phyloP scores from a whole-genome alignment of 2,888 invertebrate species.

The Rhagonycha lutea region DNA sequence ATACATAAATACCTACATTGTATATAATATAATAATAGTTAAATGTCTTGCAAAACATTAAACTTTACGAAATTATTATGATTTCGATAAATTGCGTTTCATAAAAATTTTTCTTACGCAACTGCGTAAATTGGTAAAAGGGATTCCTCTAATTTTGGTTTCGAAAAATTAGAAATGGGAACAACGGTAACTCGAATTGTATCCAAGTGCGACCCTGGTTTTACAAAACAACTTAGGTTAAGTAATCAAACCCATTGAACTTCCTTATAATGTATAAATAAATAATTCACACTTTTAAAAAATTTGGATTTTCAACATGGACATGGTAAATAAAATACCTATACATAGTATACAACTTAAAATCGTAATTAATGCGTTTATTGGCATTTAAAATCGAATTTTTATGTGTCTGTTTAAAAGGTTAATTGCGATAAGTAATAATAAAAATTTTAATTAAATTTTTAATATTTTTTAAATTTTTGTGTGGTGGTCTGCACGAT shows the following conservation, averaged over 20 bases:
- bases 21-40: constrained; percentile 9
- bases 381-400: constrained; percentile 36
- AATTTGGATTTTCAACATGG: not conserved
- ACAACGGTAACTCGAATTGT: not conserved
- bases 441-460: not conserved
- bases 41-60: not conserved
- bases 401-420: constrained; percentile 36
- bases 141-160: not conserved
- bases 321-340: too few species aligned
- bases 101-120: not conserved
- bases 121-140: not conserved
- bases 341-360: not conserved
- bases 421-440: constrained; percentile 36
- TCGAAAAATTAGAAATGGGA: not conserved
- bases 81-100: not conserved
- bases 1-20: not conserved
- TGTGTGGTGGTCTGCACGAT: not conserved
- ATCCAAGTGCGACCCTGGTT: not conserved
- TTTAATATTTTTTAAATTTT: not conserved
- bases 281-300: not conserved
- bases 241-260: not conserved
- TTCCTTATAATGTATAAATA: not conserved
- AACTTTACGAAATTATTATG: not conserved
- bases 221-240: not conserved
- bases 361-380: constrained; percentile 35